These are phyloP conservation scores for Lophotriccus pileatus DNA, from an alignment of 2,797 vertebrate species.

Conservation along the genomic window DNA sequence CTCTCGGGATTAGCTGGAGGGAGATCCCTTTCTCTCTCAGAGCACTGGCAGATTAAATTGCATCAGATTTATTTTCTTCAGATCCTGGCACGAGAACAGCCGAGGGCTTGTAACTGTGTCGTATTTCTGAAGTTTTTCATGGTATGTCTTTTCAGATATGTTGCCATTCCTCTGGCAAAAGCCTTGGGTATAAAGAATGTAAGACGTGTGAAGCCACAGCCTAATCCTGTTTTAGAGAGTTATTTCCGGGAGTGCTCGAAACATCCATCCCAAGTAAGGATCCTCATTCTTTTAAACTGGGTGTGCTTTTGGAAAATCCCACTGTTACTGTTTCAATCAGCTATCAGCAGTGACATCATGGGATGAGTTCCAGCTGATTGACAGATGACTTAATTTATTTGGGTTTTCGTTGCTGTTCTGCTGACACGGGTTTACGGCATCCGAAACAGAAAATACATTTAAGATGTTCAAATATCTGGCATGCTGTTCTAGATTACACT, in stretches of 20 bases:
- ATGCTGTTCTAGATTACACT: not conserved
- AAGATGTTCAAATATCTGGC: conserved; percentile 42
- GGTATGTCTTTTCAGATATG: conserved; percentile 76
- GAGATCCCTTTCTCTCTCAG: not conserved
- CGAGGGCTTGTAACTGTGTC: not conserved
- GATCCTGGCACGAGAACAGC: not conserved
- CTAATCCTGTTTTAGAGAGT: conserved; percentile 81
- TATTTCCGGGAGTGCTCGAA: conserved; percentile 80
- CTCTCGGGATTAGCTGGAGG: not conserved
- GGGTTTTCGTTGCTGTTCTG: conserved; percentile 26
- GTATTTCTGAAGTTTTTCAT: not conserved
- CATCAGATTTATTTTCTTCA: not conserved
- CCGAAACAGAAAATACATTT: conserved; percentile 25
- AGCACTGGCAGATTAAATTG: not conserved
- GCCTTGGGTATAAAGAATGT: conserved; percentile 80
- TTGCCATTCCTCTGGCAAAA: conserved; percentile 86
- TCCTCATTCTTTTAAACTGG: not conserved
- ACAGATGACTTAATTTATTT: conserved; percentile 53
- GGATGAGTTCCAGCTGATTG: conserved; percentile 46
- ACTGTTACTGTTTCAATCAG: conserved; percentile 39
- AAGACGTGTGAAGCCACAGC: conserved; percentile 71
- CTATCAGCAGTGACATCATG: conserved; percentile 10
- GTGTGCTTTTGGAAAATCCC: conserved; percentile 18
- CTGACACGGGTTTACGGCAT: conserved; percentile 5
- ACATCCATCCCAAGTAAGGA: conserved; percentile 85